A percentile compares a stretch with the other conserved stretches of the same genome.
These are phyloP conservation scores for Calidris pugnax DNA, from an alignment of 2,113 vertebrate genomes.

Conservation along the genomic window DNA sequence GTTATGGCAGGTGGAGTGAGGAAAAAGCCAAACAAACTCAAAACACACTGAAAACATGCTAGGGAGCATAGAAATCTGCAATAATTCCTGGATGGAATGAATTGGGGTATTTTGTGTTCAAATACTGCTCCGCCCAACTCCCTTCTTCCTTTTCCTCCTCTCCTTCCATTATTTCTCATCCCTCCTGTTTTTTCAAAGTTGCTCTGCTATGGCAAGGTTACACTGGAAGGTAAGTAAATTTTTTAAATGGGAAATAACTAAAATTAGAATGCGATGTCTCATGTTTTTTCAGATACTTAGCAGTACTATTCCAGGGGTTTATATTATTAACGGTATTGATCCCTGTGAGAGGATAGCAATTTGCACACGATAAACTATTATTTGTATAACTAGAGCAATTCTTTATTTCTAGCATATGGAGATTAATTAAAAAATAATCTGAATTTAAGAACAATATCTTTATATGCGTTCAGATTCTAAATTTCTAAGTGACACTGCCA, in stretches of 20 bases:
- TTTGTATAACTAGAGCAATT: background rate
- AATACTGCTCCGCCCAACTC: accelerated
- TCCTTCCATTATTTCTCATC: background rate
- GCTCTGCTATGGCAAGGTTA: background rate
- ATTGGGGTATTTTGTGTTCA: accelerated
- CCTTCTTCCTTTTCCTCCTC: background rate
- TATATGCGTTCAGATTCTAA: background rate
- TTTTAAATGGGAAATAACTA: background rate
- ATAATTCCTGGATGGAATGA: background rate
- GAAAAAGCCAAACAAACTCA: no score
- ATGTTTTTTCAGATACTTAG: background rate
- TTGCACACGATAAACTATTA: background rate
- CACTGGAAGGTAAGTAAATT: background rate
- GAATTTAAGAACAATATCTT: background rate
- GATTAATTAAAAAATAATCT: background rate
- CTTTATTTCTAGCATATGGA: background rate
- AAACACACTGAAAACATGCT: background rate
- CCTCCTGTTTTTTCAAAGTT: background rate
- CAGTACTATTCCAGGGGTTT: background rate
- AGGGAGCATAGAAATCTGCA: background rate
- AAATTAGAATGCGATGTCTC: background rate
- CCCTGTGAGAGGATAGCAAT: background rate
- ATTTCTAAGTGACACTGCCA: background rate
- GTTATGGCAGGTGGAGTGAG: accelerated
- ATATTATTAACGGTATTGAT: background rate